Evolutionary conservation across 2,888 invertebrate species (phyloP).

Genomic region (Watsonalla binaria): DNA sequence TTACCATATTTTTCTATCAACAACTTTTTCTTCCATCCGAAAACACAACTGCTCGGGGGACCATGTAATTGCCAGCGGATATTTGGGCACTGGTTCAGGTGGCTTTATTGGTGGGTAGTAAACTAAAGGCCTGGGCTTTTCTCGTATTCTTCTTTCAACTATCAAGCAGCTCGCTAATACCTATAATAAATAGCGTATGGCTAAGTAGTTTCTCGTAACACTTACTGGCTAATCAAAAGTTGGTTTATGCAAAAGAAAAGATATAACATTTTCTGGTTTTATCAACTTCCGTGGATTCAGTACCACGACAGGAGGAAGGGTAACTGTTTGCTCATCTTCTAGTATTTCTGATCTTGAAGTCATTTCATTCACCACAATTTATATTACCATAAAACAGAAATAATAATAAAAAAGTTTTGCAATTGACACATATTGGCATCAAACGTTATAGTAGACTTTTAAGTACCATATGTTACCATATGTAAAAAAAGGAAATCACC

Average conservation of each 20-base stretch:
- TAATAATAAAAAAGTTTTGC: too few species aligned
- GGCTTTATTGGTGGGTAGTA: conserved; percentile 3
- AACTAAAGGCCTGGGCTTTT: conserved; percentile 4
- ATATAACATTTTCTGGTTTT: conserved; percentile 29
- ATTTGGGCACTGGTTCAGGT: conserved; percentile 21
- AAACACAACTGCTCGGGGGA: conserved; percentile 31
- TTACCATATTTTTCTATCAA: conserved; percentile 33
- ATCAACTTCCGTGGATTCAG: conserved; percentile 38
- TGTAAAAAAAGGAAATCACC: too few species aligned
- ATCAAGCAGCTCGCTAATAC: conserved; percentile 6
- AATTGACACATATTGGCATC: too few species aligned
- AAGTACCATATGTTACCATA: too few species aligned
- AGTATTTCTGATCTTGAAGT: conserved; percentile 10
- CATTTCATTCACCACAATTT: conserved; percentile 8
- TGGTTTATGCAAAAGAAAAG: too few species aligned
- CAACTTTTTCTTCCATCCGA: conserved; percentile 25
- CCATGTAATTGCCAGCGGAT: conserved; percentile 33
- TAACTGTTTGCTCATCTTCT: conserved; percentile 14
- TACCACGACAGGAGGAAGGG: conserved; percentile 37
- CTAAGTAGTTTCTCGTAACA: background rate
- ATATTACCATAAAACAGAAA: too few species aligned
- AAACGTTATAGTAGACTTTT: too few species aligned
- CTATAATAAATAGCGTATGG: background rate
- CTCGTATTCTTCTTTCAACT: conserved; percentile 3
- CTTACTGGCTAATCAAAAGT: background rate